Percentiles rank a stretch among this genome's conserved stretches.
Evolutionary conservation across 2,888 invertebrate genomes (phyloP).

Genomic region (Dolichomitus sp.): DNA sequence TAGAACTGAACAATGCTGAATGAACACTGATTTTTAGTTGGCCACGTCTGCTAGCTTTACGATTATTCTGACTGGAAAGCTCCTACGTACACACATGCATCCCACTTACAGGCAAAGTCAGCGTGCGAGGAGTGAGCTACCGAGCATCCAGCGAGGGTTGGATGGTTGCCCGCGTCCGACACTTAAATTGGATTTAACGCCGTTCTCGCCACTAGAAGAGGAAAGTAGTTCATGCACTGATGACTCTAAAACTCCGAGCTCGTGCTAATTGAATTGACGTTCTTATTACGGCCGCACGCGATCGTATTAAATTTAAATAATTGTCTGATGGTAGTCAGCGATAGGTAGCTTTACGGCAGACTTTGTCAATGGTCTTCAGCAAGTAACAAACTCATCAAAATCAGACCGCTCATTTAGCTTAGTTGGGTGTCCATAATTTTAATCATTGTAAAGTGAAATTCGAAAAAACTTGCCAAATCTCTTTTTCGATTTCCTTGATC

Average conservation of each 20-base stretch:
- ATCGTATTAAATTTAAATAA: conserved; percentile 75
- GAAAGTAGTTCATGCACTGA: conserved; percentile 74
- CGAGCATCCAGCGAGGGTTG: conserved; percentile 54
- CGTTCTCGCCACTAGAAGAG: conserved; percentile 40
- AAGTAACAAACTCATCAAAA: not conserved
- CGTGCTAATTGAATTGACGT: conserved; percentile 76
- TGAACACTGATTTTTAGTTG: conserved; percentile 41
- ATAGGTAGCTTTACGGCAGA: not conserved
- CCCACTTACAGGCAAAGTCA: conserved; percentile 32
- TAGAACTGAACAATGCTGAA: not conserved
- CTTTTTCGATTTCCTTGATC: too few relatives aligned
- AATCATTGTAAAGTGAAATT: not conserved
- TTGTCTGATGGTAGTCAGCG: conserved; percentile 46
- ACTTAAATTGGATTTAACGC: conserved; percentile 69
- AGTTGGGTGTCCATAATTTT: not conserved
- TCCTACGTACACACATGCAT: conserved; percentile 6
- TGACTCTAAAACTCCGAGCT: conserved; percentile 68
- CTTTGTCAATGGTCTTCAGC: not conserved
- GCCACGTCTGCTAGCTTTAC: conserved; percentile 19
- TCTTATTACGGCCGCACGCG: conserved; percentile 75
- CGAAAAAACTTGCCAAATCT: not conserved
- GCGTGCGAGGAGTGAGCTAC: conserved; percentile 40
- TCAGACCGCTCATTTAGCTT: not conserved
- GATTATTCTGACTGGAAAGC: conserved; percentile 48
- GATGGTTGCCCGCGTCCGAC: conserved; percentile 68